phyloP scores from a whole-genome alignment of 2,797 vertebrate species.

The Lacerta agilis region DNA sequence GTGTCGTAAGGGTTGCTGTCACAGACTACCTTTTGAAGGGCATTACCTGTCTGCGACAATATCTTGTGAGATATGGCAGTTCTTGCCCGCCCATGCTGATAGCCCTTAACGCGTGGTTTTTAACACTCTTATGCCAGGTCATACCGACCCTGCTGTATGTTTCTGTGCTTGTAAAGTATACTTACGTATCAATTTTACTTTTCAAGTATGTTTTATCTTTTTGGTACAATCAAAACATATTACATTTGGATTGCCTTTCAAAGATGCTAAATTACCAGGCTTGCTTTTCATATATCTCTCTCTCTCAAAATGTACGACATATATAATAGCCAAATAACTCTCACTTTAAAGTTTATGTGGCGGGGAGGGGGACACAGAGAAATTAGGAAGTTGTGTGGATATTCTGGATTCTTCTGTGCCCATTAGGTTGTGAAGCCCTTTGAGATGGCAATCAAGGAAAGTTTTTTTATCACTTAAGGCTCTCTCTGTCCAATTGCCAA shows the following conservation, averaged over 20 bases:
- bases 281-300: constrained; percentile 16
- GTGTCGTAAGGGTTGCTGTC: neutral
- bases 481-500: constrained; percentile 55
- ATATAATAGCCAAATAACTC: neutral
- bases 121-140: constrained; percentile 22
- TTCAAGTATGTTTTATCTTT: constrained; percentile 8
- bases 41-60: neutral
- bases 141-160: neutral
- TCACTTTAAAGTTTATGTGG: neutral
- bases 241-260: constrained; percentile 22
- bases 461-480: constrained; percentile 28
- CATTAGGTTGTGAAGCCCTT: constrained; percentile 42
- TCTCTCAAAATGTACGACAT: constrained; percentile 6
- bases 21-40: neutral
- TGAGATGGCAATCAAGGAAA: constrained; percentile 26
- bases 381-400: neutral
- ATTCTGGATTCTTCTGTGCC: constrained; percentile 40
- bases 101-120: constrained; percentile 20
- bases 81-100: constrained; percentile 17
- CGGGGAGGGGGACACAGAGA: neutral
- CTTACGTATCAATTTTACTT: constrained; percentile 4
- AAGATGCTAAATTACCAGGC: neutral
- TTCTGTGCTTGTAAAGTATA: constrained; percentile 7
- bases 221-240: neutral
- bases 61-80: constrained; percentile 22